Percentiles rank a stretch among this genome's conserved stretches.
Evolutionary conservation across 1,140 invertebrate species (phyloP).

Genomic region (Sycophaga agraensis): DNA sequence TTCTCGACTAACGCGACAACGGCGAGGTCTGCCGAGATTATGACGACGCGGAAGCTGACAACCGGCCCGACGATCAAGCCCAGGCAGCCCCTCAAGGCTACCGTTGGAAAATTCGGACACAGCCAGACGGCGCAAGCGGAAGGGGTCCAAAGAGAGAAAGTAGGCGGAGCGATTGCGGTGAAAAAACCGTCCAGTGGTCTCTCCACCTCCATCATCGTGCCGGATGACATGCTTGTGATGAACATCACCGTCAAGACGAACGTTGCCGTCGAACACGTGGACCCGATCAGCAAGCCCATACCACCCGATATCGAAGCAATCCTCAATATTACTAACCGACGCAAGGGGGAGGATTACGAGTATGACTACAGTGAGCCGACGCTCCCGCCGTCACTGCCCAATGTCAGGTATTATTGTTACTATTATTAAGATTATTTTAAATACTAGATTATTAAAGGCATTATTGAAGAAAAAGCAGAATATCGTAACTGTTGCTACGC

Average conservation of each 20-base stretch:
- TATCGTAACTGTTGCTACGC: too few relatives aligned
- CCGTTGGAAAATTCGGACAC: too few relatives aligned
- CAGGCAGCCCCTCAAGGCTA: too few relatives aligned
- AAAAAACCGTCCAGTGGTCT: constrained; percentile 30
- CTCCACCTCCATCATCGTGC: constrained; percentile 42
- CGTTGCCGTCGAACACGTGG: constrained; percentile 48
- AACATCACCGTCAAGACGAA: constrained; percentile 54
- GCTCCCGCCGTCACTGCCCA: constrained; percentile 73
- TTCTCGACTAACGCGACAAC: neutral
- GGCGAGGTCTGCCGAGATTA: neutral
- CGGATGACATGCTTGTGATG: constrained; percentile 49
- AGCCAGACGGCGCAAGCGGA: too few relatives aligned
- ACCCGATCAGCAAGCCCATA: constrained; percentile 45
- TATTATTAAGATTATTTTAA: too few relatives aligned
- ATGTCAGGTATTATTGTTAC: constrained; percentile 69
- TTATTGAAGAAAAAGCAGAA: too few relatives aligned
- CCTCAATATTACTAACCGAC: constrained; percentile 52
- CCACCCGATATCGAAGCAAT: constrained; percentile 53
- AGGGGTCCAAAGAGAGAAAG: neutral
- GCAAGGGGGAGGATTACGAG: constrained; percentile 53
- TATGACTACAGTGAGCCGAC: constrained; percentile 70
- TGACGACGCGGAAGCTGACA: neutral
- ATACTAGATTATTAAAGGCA: too few relatives aligned
- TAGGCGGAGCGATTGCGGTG: neutral
- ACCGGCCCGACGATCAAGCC: neutral